Evolutionary conservation across 1,140 invertebrate genomes (phyloP).

Genomic region (Mycetomoellerius zeteki): DNA sequence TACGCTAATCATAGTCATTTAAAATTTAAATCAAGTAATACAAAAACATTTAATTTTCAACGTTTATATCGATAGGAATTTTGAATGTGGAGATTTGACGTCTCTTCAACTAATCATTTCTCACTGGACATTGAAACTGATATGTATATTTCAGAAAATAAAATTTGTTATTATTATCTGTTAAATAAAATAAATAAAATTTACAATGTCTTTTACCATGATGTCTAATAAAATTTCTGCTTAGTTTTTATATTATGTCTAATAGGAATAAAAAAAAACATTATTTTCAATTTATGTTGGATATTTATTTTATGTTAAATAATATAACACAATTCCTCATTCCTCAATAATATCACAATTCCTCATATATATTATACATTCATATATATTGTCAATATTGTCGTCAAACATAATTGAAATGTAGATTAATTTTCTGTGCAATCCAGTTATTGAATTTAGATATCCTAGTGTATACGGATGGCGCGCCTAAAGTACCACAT

Average conservation of each 20-base stretch:
- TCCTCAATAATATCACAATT: neutral
- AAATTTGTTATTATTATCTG: no score
- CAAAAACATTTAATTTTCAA: no score
- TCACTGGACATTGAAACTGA: no score
- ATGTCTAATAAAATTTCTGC: no score
- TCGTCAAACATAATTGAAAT: constrained; percentile 18
- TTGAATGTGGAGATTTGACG: no score
- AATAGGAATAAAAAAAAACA: neutral
- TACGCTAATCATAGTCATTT: no score
- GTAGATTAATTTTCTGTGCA: neutral
- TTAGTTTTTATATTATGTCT: neutral
- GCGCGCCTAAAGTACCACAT: constrained; percentile 89
- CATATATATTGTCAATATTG: constrained; percentile 9
- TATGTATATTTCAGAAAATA: no score
- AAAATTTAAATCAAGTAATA: no score
- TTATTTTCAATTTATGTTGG: constrained; percentile 5
- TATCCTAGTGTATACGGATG: constrained; percentile 91
- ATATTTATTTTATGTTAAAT: constrained; percentile 23
- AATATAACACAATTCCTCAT: neutral
- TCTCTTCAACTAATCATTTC: no score
- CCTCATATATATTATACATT: neutral
- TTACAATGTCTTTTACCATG: no score
- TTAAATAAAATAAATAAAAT: no score
- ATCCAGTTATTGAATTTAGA: constrained; percentile 87
- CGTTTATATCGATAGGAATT: no score